A percentile compares a stretch with the other conserved stretches of the same genome.
phyloP scores from a whole-genome alignment of 2,797 vertebrate genomes.

The Emydoidea blandingii region DNA sequence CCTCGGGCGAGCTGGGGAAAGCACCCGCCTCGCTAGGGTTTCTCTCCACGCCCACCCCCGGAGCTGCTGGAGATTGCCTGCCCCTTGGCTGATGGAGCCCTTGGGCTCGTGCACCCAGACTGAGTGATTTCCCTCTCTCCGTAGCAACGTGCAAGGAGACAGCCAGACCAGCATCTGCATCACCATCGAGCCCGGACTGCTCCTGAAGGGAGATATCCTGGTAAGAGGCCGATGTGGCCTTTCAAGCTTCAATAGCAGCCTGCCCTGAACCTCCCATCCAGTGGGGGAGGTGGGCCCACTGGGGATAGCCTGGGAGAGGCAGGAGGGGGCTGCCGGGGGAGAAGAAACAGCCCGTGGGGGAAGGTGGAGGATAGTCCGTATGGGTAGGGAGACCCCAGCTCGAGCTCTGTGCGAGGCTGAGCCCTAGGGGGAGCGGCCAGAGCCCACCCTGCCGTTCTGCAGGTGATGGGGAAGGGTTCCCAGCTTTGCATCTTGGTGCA shows the following conservation, averaged over 20 bases:
- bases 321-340: too few relatives aligned
- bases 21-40: not conserved
- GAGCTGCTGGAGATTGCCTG: too few relatives aligned
- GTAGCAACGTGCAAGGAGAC: constrained; percentile 93
- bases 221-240: constrained; percentile 77
- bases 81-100: not conserved
- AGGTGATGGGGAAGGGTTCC: not conserved
- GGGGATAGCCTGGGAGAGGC: not conserved
- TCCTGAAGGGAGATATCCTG: constrained; percentile 95
- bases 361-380: not conserved
- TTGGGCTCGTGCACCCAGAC: not conserved
- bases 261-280: too few relatives aligned
- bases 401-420: not conserved
- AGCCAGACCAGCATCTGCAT: constrained; percentile 94
- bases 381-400: not conserved
- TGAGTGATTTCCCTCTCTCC: not conserved
- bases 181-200: constrained; percentile 93
- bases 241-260: not conserved
- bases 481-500: not conserved
- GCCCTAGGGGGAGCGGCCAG: not conserved
- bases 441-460: not conserved
- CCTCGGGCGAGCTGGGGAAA: not conserved
- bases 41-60: not conserved
- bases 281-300: not conserved
- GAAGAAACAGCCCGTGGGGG: not conserved